Base-by-base conservation (phyloP, 2,113 vertebrate genomes). In the Turnix velox region DNA sequence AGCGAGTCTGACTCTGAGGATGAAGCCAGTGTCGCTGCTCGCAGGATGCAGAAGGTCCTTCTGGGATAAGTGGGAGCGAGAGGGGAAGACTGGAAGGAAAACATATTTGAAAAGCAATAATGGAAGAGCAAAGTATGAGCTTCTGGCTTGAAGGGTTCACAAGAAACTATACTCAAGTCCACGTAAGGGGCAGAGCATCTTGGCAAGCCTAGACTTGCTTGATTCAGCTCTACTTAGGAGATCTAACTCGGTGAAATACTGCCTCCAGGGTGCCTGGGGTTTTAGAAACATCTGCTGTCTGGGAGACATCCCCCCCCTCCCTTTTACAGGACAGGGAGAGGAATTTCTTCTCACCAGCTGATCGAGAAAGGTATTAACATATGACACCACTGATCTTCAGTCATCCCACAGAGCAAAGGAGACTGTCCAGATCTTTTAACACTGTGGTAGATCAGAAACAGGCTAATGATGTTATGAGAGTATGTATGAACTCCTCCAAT, bases 1-100 rank as follows among this genome's bases (percentile, higher is more conserved):
- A 99, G 99, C 2, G 99, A 99, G 45, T 99, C 99, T 0, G 99
- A 99, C 93, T 99, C 99, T 0, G 99, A 99, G 93, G 99, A 99
- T 0, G 99, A 99, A 95, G 98, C 97, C 93, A 98, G 98, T 18
- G 98, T 99, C 2, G 98, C 99, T 1, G 98, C 98, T 0, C 98
- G 98, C 97, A 98, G 99, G 80, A 98, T 99, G 97, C 99, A 99
- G 97, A 99, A 99, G 91, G 99, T 99, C 65, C 98, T 99, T 25
- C 97, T 99, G 95, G 99, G 99, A 78, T 99, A 98, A 97, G 18
- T 3, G 55, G 65, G 45, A 49, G 39, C 6, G 3, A 12, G 14
- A 12, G 27, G 37, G 35, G 67, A 90, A 46, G 52, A 68, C 3
- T 3, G 54, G 62, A 59, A 83, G 84, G 76, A 76, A 80, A 68